Evolutionary conservation across 2,888 invertebrate genomes (phyloP).

Genomic region (Amorpha juglandis): DNA sequence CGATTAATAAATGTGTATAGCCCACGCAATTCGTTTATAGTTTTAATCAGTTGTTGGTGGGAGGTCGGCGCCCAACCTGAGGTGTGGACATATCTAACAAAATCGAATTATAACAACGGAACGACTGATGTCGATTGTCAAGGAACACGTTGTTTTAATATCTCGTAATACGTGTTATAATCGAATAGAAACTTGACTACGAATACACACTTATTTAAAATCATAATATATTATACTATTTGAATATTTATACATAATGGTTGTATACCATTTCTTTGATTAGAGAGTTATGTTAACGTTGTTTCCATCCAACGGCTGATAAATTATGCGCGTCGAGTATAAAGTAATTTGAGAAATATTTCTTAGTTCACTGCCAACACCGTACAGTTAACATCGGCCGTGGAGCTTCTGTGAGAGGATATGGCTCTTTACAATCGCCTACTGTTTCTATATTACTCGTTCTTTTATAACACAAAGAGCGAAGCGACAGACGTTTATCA

Average conservation of each 20-base stretch:
- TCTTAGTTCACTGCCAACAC: constrained; percentile 7
- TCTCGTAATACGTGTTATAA: constrained; percentile 44
- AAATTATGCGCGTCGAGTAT: constrained; percentile 18
- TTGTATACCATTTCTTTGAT: constrained; percentile 63
- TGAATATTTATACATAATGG: constrained; percentile 60
- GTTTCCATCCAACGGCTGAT: constrained; percentile 49
- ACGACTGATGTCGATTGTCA: constrained; percentile 36
- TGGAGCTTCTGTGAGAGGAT: constrained; percentile 6
- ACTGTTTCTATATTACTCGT: constrained; percentile 38
- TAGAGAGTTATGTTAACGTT: constrained; percentile 56
- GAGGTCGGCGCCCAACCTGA: constrained; percentile 79
- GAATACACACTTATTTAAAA: constrained; percentile 47
- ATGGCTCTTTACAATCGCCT: constrained; percentile 42
- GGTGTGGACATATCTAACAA: constrained; percentile 75
- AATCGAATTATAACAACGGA: constrained; percentile 72
- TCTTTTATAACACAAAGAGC: constrained; percentile 48
- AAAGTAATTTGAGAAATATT: constrained; percentile 7
- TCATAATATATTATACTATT: constrained; percentile 62
- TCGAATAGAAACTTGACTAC: constrained; percentile 33
- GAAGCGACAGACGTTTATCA: constrained; percentile 64
- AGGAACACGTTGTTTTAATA: constrained; percentile 34
- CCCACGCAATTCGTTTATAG: constrained; percentile 70
- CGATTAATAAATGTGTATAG: constrained; percentile 74
- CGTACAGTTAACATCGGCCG: not conserved
- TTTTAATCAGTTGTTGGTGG: constrained; percentile 73